These are phyloP conservation scores for Avahi laniger DNA, from an alignment of 2,797 vertebrate species.

Conservation along the genomic window DNA sequence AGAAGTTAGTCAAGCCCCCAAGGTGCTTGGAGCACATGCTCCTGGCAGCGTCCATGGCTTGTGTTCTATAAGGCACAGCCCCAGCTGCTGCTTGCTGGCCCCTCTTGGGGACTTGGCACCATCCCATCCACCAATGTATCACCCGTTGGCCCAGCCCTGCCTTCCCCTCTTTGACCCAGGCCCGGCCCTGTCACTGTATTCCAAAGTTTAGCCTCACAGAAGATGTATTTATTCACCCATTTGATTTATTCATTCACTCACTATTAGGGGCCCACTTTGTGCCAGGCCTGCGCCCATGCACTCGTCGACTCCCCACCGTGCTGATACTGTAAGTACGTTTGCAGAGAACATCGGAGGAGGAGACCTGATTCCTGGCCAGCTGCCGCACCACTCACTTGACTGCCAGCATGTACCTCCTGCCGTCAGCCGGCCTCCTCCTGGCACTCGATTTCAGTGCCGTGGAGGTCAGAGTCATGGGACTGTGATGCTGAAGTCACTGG, in stretches of 20 bases:
- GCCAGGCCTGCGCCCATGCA: accelerated
- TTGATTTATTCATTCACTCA: neutral
- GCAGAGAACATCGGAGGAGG: constrained; percentile 1
- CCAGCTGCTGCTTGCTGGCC: constrained; percentile 69
- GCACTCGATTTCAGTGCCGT: neutral
- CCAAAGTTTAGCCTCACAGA: constrained; percentile 20
- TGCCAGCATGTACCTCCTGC: neutral
- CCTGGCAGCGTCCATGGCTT: constrained; percentile 71
- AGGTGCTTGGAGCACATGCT: constrained; percentile 80
- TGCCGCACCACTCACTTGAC: constrained; percentile 8
- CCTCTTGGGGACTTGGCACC: constrained; percentile 75
- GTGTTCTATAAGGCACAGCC: constrained; percentile 70
- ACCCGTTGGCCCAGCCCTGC: constrained; percentile 58
- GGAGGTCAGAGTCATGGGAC: neutral
- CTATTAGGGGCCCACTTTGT: neutral
- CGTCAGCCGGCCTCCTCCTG: neutral
- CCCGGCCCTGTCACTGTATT: constrained; percentile 46
- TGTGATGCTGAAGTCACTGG: neutral
- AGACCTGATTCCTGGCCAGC: neutral
- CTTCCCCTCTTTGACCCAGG: constrained; percentile 58
- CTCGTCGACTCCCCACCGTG: neutral
- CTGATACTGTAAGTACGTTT: neutral
- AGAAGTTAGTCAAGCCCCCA: constrained; percentile 82
- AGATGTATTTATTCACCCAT: neutral
- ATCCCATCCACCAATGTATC: constrained; percentile 67